phyloP scores from a whole-genome alignment of 2,113 vertebrate species.

The Oplegnathus fasciatus region DNA sequence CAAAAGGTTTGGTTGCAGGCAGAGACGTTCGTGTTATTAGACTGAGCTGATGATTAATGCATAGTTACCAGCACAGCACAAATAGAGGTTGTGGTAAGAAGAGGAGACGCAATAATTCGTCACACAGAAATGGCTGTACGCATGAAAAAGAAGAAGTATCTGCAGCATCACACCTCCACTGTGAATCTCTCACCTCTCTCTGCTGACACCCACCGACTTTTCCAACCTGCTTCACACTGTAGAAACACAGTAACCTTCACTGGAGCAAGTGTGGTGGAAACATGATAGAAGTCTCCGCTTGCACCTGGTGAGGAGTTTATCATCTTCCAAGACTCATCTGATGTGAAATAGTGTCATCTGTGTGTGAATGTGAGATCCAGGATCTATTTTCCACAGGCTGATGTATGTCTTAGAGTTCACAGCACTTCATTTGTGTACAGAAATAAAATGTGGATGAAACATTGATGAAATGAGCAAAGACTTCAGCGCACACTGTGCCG shows the following conservation, averaged over 20 bases:
- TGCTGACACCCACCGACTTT: conserved; percentile 26
- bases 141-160: conserved; percentile 5
- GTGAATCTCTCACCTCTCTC: conserved; percentile 75
- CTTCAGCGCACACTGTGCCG: neutral
- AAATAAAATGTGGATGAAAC: conserved; percentile 16
- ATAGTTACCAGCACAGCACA: neutral
- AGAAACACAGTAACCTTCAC: conserved; percentile 37
- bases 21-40: neutral
- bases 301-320: conserved; percentile 5
- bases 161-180: conserved; percentile 64
- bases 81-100: neutral
- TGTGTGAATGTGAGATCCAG: conserved; percentile 24
- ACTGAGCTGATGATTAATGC: conserved; percentile 9
- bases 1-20: neutral
- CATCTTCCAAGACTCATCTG: neutral
- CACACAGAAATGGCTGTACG: neutral
- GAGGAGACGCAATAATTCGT: neutral
- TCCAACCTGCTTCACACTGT: conserved; percentile 40
- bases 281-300: neutral
- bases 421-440: neutral
- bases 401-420: neutral
- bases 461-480: conserved; percentile 13
- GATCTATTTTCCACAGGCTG: conserved; percentile 15
- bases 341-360: conserved; percentile 28
- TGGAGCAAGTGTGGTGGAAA: conserved; percentile 29